These are phyloP conservation scores for Poliocrania exsul DNA, from an alignment of 2,797 vertebrate genomes.

Conservation along the genomic window DNA sequence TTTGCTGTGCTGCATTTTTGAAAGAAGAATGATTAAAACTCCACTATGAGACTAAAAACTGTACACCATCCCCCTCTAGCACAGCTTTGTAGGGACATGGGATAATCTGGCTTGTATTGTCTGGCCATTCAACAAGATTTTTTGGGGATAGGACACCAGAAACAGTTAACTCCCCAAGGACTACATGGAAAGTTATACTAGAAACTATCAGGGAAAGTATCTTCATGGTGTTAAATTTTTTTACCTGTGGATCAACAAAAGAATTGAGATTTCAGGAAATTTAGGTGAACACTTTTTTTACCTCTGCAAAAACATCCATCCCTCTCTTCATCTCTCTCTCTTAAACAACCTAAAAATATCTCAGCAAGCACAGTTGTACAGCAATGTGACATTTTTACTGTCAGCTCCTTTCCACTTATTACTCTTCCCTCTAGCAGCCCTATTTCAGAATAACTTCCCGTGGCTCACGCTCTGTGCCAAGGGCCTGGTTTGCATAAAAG, in stretches of 20 bases:
- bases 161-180: background rate
- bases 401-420: background rate
- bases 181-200: background rate
- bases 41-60: background rate
- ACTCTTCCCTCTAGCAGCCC: background rate
- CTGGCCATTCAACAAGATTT: background rate
- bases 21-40: background rate
- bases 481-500: background rate
- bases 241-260: background rate
- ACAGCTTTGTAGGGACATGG: background rate
- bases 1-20: background rate
- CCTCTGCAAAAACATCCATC: background rate
- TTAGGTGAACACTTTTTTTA: background rate
- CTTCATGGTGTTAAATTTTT: background rate
- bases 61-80: background rate
- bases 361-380: background rate
- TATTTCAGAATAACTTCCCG: background rate
- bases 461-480: background rate
- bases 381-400: background rate
- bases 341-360: background rate
- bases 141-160: background rate
- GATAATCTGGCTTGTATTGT: background rate
- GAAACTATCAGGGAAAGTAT: background rate
- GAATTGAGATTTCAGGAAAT: background rate
- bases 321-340: background rate